Conservation (phyloP, 2,113 vertebrate species). For the Lepisosteus oculatus region DNA sequence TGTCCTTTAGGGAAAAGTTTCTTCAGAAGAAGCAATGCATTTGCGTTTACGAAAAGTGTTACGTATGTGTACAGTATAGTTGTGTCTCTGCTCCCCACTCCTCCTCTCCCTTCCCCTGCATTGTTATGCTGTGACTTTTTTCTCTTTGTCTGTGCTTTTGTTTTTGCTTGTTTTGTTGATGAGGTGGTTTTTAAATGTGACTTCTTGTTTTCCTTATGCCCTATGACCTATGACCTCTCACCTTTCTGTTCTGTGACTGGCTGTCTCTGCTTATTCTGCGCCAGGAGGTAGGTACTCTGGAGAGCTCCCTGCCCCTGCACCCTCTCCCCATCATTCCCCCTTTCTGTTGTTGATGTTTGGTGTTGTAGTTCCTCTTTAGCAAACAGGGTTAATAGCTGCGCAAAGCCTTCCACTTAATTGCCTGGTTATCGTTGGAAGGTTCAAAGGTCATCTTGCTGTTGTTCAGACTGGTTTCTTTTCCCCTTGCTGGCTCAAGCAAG, state of each 20-base stretch:
- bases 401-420: not conserved
- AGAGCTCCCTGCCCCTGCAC: slow-evolving; percentile 52
- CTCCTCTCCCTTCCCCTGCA: slow-evolving; percentile 29
- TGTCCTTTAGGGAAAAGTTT: no score
- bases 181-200: slow-evolving; percentile 72
- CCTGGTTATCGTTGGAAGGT: slow-evolving; percentile 3
- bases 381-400: not conserved
- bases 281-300: slow-evolving; percentile 86
- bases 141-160: slow-evolving; percentile 57
- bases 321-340: slow-evolving; percentile 44
- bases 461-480: slow-evolving; percentile 9
- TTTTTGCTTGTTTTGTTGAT: slow-evolving; percentile 66
- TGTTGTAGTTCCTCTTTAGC: not conserved
- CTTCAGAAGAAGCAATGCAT: slow-evolving; percentile 18
- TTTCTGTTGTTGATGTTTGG: slow-evolving; percentile 36
- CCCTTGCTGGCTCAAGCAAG: slow-evolving; percentile 35
- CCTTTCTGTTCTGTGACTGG: slow-evolving; percentile 89
- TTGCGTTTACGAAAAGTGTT: slow-evolving; percentile 36
- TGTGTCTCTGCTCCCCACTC: slow-evolving; percentile 1
- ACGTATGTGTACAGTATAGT: slow-evolving; percentile 54
- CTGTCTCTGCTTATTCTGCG: slow-evolving; percentile 85
- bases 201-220: slow-evolving; percentile 79
- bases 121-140: slow-evolving; percentile 62
- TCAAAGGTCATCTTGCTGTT: slow-evolving; percentile 24
- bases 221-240: slow-evolving; percentile 83